Evolutionary conservation across 1,140 invertebrate genomes (phyloP).

Genomic region (Sitodiplosis mosellana): DNA sequence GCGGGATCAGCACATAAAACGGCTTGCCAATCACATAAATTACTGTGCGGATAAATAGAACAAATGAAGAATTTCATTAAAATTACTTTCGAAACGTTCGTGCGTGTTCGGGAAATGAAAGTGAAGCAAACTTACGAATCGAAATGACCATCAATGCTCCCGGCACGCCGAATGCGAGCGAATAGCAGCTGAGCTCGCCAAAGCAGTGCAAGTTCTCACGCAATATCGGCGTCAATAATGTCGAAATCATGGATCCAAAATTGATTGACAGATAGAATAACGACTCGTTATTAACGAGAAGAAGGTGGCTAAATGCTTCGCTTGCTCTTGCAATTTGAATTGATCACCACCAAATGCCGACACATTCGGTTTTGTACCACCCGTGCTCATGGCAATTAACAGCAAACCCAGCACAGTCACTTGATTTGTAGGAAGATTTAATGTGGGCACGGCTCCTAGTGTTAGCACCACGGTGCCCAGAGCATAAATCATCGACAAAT

Average conservation of each 20-base stretch:
- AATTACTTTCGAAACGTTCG: too few species aligned
- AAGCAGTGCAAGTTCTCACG: conserved; percentile 49
- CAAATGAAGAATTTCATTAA: too few species aligned
- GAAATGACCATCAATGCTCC: conserved; percentile 49
- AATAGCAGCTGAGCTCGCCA: conserved; percentile 45
- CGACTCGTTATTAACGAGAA: too few species aligned
- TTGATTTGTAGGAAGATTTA: conserved; percentile 25
- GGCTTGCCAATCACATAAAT: conserved; percentile 63
- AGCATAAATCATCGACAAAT: conserved; percentile 51
- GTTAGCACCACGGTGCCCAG: conserved; percentile 46
- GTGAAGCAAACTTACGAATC: conserved; percentile 32
- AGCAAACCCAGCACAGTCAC: conserved; percentile 27
- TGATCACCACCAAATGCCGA: conserved; percentile 72
- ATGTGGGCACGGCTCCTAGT: conserved; percentile 26
- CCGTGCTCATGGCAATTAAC: conserved; percentile 51
- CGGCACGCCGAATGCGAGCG: conserved; percentile 66
- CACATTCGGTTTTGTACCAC: conserved; percentile 72
- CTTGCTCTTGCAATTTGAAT: conserved; percentile 38
- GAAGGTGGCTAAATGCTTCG: too few species aligned
- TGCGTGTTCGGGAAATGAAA: conserved; percentile 29
- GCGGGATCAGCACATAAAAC: conserved; percentile 57
- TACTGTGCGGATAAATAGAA: conserved; percentile 33
- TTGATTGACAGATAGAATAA: conserved; percentile 72
- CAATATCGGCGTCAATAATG: conserved; percentile 55
- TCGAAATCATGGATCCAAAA: conserved; percentile 56